phyloP scores from a whole-genome alignment of 2,797 vertebrate species.

The Anabacerthia variegaticeps region DNA sequence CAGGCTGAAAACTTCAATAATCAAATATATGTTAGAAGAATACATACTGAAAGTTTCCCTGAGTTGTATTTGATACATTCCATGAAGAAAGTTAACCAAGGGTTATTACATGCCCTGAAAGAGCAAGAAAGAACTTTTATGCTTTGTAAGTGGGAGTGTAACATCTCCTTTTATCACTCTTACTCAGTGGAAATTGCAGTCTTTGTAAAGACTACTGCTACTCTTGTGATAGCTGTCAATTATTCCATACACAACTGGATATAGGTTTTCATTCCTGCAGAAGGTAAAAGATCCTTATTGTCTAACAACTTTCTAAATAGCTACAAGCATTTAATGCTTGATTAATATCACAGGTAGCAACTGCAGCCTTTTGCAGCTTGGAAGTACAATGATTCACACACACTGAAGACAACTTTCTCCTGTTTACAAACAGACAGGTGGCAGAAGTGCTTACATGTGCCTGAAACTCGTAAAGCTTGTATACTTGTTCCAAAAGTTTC shows the following conservation, averaged over 20 bases:
- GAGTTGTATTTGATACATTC: background rate
- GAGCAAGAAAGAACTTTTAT: background rate
- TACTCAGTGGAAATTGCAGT: background rate
- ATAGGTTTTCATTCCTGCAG: background rate
- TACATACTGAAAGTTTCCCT: background rate
- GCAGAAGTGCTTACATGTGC: conserved; percentile 74
- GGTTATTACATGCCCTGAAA: background rate
- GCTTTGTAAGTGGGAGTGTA: background rate
- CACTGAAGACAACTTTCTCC: background rate
- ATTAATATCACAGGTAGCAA: background rate
- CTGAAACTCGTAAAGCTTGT: conserved; percentile 80
- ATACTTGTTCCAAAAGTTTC: conserved; percentile 73
- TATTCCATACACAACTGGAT: background rate
- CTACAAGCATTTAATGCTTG: background rate
- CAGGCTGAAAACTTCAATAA: background rate
- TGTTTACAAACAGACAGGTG: background rate
- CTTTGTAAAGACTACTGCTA: background rate
- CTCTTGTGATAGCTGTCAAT: background rate
- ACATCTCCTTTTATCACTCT: background rate
- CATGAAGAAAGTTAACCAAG: background rate
- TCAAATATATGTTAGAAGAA: background rate
- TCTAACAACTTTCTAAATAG: background rate
- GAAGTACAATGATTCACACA: background rate
- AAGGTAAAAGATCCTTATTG: background rate
- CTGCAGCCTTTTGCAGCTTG: background rate